Evolutionary conservation across 2,888 invertebrate species (phyloP).

Genomic region (Drosophila merina): DNA sequence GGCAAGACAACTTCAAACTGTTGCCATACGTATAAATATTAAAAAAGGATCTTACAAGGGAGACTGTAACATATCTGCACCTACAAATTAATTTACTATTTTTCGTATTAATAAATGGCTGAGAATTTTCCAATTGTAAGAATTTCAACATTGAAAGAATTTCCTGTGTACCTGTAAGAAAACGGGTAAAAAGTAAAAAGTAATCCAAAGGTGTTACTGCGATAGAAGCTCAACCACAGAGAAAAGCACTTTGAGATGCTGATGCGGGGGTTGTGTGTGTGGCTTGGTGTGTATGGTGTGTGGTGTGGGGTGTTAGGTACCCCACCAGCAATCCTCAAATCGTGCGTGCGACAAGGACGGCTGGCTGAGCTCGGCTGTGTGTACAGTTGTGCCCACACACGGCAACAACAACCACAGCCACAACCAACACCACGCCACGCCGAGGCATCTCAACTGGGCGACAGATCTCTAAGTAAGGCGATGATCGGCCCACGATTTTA

Average conservation of each 20-base stretch:
- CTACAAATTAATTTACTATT: too few species aligned
- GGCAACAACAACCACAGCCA: constrained; percentile 54
- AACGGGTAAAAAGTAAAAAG: constrained; percentile 24
- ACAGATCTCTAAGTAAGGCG: constrained; percentile 80
- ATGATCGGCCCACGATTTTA: constrained; percentile 77
- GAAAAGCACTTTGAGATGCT: constrained; percentile 64
- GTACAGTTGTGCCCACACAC: constrained; percentile 66
- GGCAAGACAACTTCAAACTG: too few species aligned
- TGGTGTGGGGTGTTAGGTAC: constrained; percentile 12
- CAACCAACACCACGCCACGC: constrained; percentile 11
- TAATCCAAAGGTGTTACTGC: constrained; percentile 60
- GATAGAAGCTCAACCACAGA: constrained; percentile 69
- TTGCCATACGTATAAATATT: too few species aligned
- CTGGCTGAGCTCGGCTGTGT: constrained; percentile 39
- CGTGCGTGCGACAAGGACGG: constrained; percentile 40
- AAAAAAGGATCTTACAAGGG: too few species aligned
- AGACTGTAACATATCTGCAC: too few species aligned
- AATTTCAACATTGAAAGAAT: not conserved
- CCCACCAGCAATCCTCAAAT: constrained; percentile 21
- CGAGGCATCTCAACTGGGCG: constrained; percentile 63
- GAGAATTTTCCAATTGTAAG: not conserved
- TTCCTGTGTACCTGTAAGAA: constrained; percentile 4
- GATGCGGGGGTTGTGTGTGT: constrained; percentile 65
- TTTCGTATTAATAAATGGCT: not conserved
- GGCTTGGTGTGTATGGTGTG: constrained; percentile 3